A percentile compares a stretch with the other conserved stretches of the same genome.
phyloP scores from a whole-genome alignment of 2,888 invertebrate genomes.

The Melikaiella ostensackeni region DNA sequence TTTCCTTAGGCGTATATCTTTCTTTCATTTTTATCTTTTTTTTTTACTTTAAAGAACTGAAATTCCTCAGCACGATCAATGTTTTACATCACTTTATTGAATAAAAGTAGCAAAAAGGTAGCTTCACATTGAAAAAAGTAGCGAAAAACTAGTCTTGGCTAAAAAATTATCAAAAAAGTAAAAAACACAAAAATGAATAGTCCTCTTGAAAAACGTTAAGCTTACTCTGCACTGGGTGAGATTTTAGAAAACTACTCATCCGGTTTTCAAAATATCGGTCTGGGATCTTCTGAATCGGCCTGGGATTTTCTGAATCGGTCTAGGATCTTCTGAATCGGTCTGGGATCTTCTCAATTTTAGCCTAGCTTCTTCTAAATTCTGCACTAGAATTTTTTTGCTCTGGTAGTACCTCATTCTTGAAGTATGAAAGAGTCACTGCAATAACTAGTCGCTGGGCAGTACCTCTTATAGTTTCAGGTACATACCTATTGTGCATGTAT shows the following conservation, averaged over 20 bases:
- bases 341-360: background rate
- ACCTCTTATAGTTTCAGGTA: constrained; percentile 64
- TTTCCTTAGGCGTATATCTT: too few relatives aligned
- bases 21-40: too few relatives aligned
- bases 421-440: constrained; percentile 56
- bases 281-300: background rate
- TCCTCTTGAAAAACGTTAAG: background rate
- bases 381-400: background rate
- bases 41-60: too few relatives aligned
- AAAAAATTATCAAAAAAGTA: too few relatives aligned
- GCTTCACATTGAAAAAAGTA: too few relatives aligned
- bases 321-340: background rate
- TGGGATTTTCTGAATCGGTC: background rate
- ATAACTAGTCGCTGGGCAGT: constrained; percentile 54
- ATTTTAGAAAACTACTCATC: background rate
- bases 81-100: too few relatives aligned
- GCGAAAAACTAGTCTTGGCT: too few relatives aligned
- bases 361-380: background rate
- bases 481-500: constrained; percentile 61
- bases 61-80: too few relatives aligned
- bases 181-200: background rate
- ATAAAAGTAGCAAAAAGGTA: too few relatives aligned
- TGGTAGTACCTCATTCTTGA: background rate
- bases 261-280: too few relatives aligned
- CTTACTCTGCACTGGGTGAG: constrained; percentile 17